Base-by-base conservation (phyloP, 2,888 invertebrate species). In the Euclidia mi region DNA sequence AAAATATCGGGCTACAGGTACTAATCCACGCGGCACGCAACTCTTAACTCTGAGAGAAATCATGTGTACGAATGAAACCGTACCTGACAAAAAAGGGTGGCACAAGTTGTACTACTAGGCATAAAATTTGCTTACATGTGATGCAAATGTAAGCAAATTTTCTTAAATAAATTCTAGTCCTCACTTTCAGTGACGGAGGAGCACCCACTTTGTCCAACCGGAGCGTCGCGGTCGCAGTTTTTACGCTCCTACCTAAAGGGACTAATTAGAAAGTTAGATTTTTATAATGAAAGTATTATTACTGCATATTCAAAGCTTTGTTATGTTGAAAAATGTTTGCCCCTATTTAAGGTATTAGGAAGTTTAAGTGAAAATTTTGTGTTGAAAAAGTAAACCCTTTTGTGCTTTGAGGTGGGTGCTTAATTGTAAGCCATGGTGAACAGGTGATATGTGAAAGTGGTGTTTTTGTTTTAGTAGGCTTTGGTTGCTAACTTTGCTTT, bases 191-290 rank as follows among this genome's bases (percentile, higher is more conserved):
- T 56, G 60, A 48, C 35, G 2, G 7, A 14, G 41, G 59, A 68
- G 59, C 63, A 66, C 73, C 78, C 78, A 83, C 82, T 82, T 79
- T 78, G 82, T 79, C 74, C 68, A 74, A 81, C 73, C 76, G 74
- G 70, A 75, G 69, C 60, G 57, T 64, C 75, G 78, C 68, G 81
- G 76, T 75, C n/a, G n/a, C n/a, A n/a, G n/a, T n/a, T n/a, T n/a
- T n/a, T n/a, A n/a, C n/a, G n/a, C n/a, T n/a, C n/a, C n/a, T n/a
- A 63, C 61, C 75, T 79, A 81, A 84, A 86, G 82, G n/a, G 84
- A 80, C 83, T 88, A 88, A 89, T 89, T 89, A 88, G 76, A 87
- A 89, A 83, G 84, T 85, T 81, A 85, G 78, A 83, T 87, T 85
- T 84, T 79, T 77, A 69, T 70, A 79, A 81, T 78, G 73, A 79